Evolutionary conservation across 2,888 invertebrate species (phyloP), one percentile per base, ranked within the genome.

Genomic region (Stenolophus ochropezus): DNA sequence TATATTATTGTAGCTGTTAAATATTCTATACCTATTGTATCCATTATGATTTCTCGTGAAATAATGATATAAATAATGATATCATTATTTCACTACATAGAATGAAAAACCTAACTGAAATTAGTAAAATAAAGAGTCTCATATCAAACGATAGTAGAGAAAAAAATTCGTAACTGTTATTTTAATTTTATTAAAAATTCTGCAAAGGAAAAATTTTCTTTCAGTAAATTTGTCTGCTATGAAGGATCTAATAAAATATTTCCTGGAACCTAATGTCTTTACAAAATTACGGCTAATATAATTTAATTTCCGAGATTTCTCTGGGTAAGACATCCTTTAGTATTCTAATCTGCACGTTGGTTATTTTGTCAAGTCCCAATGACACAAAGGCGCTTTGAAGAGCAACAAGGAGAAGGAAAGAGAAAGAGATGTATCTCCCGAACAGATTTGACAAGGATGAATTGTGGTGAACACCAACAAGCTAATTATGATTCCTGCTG

Each of bases 401-500:
- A n/a, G 61, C 33, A 56, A 5, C 21, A 25, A 25, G 23, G 25
- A 61, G 23, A 4, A 61, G 5, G 25, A 14, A 4, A 25, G 53
- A 53, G 18, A 18, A 18, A n/a, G 4, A 33, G 33, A 33, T 33
- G 8, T 33, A 33, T 33, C 33, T 33, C 8, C 11, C 25, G 61
- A 11, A 14, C n/a, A 11, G 23, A 14, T 23, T 23, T 14, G 4
- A 61, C 14, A 61, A 25, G 23, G 61, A 61, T 14, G 23, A 25
- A 25, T 23, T 25, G 25, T 61, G 61, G 23, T 61, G 61, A n/a
- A n/a, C 23, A 23, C 61, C 61, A 61, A 61, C 61, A 23, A 25
- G 23, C 23, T 61, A 61, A 61, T 61, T 61, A 61, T 61, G 61
- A 61, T n/a, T 61, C 61, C 61, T 61, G 25, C n/a, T 61, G 61